phyloP scores from a whole-genome alignment of 1,140 invertebrate genomes.

The Dysdera silvatica region DNA sequence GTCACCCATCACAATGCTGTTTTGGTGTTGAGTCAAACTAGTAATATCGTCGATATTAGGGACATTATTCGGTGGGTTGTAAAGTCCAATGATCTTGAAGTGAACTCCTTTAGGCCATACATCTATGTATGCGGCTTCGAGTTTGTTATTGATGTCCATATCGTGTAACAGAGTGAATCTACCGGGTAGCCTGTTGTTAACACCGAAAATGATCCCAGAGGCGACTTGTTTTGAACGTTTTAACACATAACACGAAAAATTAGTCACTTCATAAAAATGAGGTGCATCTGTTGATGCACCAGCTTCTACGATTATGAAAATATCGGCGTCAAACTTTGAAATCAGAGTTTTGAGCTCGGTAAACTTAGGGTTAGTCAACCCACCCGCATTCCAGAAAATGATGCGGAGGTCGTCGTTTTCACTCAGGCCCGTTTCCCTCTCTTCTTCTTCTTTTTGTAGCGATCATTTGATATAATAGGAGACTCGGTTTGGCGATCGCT shows the following conservation, averaged over 20 bases:
- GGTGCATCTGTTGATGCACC: background rate
- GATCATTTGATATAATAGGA: too few relatives aligned
- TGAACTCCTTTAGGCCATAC: background rate
- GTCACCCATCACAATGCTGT: slow-evolving; percentile 8
- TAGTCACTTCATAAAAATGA: background rate
- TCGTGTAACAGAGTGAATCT: slow-evolving; percentile 1
- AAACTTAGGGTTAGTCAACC: background rate
- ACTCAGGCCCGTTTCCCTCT: background rate
- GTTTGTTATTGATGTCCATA: slow-evolving; percentile 4
- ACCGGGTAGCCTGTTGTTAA: background rate
- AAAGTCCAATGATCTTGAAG: slow-evolving; percentile 5
- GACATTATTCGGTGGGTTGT: slow-evolving; percentile 1
- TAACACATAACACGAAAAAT: background rate
- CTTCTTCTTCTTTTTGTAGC: too few relatives aligned
- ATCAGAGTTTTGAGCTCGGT: background rate
- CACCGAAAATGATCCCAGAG: slow-evolving; percentile 6
- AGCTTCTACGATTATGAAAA: slow-evolving; percentile 9
- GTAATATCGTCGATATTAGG: background rate
- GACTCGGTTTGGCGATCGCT: too few relatives aligned
- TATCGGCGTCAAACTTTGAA: background rate
- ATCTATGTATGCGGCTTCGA: slow-evolving; percentile 5
- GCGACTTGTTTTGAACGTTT: slow-evolving; percentile 9
- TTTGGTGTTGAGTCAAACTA: background rate
- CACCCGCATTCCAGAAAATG: slow-evolving; percentile 6
- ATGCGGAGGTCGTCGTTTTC: background rate